Base-by-base conservation (phyloP, 2,797 vertebrate genomes). In the Phaenicophaeus curvirostris region DNA sequence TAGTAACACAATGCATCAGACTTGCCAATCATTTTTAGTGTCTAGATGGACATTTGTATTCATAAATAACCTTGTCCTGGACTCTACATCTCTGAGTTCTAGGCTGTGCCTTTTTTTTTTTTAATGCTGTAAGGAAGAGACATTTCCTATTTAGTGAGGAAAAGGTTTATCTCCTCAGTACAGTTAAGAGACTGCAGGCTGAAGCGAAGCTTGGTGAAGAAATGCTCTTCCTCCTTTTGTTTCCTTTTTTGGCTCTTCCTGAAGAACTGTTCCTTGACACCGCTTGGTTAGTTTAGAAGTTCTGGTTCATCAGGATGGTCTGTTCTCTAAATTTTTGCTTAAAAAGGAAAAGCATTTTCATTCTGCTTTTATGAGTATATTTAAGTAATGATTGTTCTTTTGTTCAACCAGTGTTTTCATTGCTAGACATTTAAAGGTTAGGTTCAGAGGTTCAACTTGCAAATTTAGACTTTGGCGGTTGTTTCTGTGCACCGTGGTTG, bases 261-360 rank as follows among this genome's bases (percentile, higher is more conserved):
- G 0, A 83, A 55, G 67, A 77, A 27, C 44, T 78, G 71, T 63
- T 93, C 63, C 65, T 85, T 95, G 85, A 81, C 74, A 72, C 55
- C 59, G 14, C 44, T 80, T 79, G 24, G 11, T 65, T 88, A 87
- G 42, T 90, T 88, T 87, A 91, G 73, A 91, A 92, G n/a, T 72
- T 92, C 42, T 85, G 15, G 57, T 85, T 95, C 35, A 69, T 42
- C 24, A 67, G 61, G 89, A 55, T 66, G 62, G 14, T 63, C 55
- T 93, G 86, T 87, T 80, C 55, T 87, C 44, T 71, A 65, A 87
- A 41, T 67, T 46, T 55, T 66, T 84, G 31, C 90, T 85, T 94
- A 63, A 88, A 94, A 91, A 75, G 71, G 83, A 88, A 90, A 95
- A 92, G 66, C 63, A 81, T 92, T 90, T 74, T 37, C 78, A 84